Percentiles rank a stretch among this genome's conserved stretches.
Conservation (phyloP, 2,888 invertebrate genomes). For the Chloroclystis v-ata region DNA sequence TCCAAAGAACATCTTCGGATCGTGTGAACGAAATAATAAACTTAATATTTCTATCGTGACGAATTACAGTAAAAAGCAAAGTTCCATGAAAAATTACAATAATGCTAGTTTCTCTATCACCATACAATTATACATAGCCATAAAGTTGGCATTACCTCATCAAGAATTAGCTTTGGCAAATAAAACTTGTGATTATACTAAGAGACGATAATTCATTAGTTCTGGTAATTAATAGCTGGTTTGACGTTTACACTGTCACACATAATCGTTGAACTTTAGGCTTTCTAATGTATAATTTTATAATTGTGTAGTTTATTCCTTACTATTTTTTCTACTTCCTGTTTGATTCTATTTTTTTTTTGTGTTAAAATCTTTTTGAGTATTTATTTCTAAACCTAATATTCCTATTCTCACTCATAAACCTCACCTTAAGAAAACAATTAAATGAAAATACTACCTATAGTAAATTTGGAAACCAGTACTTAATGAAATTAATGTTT, state of each 20-base stretch:
- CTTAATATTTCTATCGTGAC: conserved; percentile 17
- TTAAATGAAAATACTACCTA: too few species aligned
- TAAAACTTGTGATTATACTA: conserved; percentile 44
- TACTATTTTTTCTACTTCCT: too few species aligned
- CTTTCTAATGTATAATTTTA: conserved; percentile 8
- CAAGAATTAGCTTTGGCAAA: conserved; percentile 48
- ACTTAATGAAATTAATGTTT: too few species aligned
- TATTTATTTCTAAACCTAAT: too few species aligned
- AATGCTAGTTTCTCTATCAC: conserved; percentile 32
- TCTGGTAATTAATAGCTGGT: conserved; percentile 27
- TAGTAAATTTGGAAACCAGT: too few species aligned
- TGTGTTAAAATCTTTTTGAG: too few species aligned
- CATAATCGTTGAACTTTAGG: conserved; percentile 10
- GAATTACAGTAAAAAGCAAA: conserved; percentile 18
- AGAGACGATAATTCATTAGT: conserved; percentile 34
- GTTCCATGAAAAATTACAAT: conserved; percentile 23
- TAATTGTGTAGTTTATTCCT: too few species aligned
- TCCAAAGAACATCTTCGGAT: not conserved
- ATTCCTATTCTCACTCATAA: too few species aligned
- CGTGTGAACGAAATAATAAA: conserved; percentile 17
- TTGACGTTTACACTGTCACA: conserved; percentile 23
- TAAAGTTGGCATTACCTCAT: conserved; percentile 35
- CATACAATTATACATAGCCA: conserved; percentile 37
- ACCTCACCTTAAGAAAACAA: too few species aligned
- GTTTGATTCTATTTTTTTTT: too few species aligned